Base-by-base conservation (phyloP, 1,140 invertebrate genomes). In the Drosophila grimshawi region DNA sequence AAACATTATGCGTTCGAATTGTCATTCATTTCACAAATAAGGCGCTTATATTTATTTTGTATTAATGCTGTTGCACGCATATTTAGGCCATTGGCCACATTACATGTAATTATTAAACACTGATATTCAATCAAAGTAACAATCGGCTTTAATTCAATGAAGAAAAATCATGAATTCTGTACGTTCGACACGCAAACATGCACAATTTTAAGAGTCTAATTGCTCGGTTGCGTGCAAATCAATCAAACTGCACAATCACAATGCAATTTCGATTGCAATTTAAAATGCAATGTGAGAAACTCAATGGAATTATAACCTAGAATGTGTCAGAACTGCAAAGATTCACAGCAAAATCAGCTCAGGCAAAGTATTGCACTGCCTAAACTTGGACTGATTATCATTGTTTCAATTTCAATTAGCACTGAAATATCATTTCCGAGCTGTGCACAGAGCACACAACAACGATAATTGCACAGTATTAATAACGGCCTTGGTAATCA, bases 111-210 rank as follows among this genome's bases (percentile, higher is more conserved):
- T 41, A 10, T 8, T 8, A 8, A 41, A 41, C 39, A 43, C 39
- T n/a, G 10, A 43, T n/a, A 43, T 43, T 43, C 4, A 43, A 43
- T 43, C 39, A 43, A 43, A 43, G 4, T n/a, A n/a, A 43, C n/a
- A 43, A 43, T n/a, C 39, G 39, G 39, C 39, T 43, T 43, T 43
- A n/a, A 43, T n/a, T 43, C 39, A n/a, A 43, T 43, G 39, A n/a
- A 43, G 39, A 43, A 43, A 43, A 43, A 4, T 43, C 4, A 43
- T 43, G 39, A 43, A 43, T 43, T 43, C n/a, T 43, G 39, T 43
- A 43, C n/a, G 39, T 4, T n/a, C 10, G 10, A 43, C 10, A n/a
- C 39, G 39, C 39, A 43, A 43, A 43, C 10, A 43, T n/a, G 10
- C 10, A 43, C 39, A 43, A n/a, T 43, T 43, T 43, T n/a, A 19